Percentiles rank a stretch among this genome's conserved stretches.
Conservation (phyloP, 2,797 vertebrate species). For the Diplodus sargus region DNA sequence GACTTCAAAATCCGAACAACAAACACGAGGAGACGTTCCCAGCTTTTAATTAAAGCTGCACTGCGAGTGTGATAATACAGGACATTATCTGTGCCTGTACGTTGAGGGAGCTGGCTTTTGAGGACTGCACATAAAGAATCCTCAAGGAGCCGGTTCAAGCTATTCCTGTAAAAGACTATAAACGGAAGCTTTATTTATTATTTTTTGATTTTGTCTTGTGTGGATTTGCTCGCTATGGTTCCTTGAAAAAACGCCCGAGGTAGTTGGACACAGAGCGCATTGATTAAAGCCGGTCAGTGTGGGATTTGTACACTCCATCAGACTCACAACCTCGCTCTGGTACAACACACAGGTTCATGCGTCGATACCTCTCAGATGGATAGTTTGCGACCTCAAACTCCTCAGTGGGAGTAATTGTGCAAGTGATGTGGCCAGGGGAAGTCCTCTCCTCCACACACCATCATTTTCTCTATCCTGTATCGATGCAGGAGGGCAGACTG, state of each 20-base stretch:
- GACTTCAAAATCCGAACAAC: slow-evolving; percentile 42
- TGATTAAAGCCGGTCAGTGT: slow-evolving; percentile 67
- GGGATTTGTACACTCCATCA: slow-evolving; percentile 49
- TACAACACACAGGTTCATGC: slow-evolving; percentile 43
- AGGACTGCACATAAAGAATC: slow-evolving; percentile 44
- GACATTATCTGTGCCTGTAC: slow-evolving; percentile 37
- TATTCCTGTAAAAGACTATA: slow-evolving; percentile 49
- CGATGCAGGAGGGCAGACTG: slow-evolving; percentile 58
- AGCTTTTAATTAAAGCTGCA: slow-evolving; percentile 57
- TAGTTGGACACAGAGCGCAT: slow-evolving; percentile 39
- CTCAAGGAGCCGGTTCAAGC: slow-evolving; percentile 35
- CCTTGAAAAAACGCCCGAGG: not conserved
- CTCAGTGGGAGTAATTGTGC: slow-evolving; percentile 74
- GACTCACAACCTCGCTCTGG: slow-evolving; percentile 48
- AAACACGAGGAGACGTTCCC: slow-evolving; percentile 32
- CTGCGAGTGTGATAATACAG: slow-evolving; percentile 38
- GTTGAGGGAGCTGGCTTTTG: slow-evolving; percentile 56
- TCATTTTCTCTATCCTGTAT: slow-evolving; percentile 68
- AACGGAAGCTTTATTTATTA: slow-evolving; percentile 31
- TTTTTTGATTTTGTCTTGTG: slow-evolving; percentile 11
- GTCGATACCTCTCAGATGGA: slow-evolving; percentile 67
- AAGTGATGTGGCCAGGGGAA: slow-evolving; percentile 63
- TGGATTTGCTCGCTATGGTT: not conserved
- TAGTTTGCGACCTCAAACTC: slow-evolving; percentile 60
- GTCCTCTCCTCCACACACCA: slow-evolving; percentile 53